Evolutionary conservation across 2,888 invertebrate species (phyloP).

Genomic region (Tenthredo notha): DNA sequence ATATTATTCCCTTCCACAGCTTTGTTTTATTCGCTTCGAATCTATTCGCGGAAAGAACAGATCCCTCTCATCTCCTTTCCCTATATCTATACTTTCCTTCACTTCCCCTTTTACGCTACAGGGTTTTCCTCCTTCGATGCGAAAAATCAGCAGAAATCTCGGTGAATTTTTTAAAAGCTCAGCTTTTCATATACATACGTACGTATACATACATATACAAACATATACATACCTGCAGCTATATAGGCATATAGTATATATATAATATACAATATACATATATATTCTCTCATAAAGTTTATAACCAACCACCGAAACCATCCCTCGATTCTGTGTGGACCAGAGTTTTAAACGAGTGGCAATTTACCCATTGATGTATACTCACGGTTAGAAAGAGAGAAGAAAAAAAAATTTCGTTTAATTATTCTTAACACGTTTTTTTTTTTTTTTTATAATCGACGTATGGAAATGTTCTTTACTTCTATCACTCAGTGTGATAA

Average conservation of each 20-base stretch:
- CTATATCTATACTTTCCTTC: not conserved
- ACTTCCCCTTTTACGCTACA: not conserved
- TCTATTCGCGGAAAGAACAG: not conserved
- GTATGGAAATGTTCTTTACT: no score
- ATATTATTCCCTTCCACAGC: not conserved
- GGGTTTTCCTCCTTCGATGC: not conserved
- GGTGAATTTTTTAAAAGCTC: conserved; percentile 38
- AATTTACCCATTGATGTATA: no score
- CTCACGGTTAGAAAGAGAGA: no score
- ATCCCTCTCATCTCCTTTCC: not conserved
- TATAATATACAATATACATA: no score
- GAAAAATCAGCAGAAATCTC: conserved; percentile 18
- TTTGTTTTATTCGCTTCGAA: not conserved
- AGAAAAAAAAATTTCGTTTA: no score
- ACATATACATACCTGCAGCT: not conserved
- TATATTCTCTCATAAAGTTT: conserved; percentile 13
- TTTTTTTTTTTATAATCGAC: no score
- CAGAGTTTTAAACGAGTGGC: no score
- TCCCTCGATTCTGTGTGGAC: no score
- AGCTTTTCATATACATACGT: conserved; percentile 1
- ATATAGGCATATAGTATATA: no score
- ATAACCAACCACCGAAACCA: not conserved
- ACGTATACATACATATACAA: not conserved
- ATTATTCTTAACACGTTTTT: no score
- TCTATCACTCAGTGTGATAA: no score